Percentiles rank a stretch among this genome's conserved stretches.
Conservation (phyloP, 2,797 vertebrate species). For the Leuciscus waleckii region DNA sequence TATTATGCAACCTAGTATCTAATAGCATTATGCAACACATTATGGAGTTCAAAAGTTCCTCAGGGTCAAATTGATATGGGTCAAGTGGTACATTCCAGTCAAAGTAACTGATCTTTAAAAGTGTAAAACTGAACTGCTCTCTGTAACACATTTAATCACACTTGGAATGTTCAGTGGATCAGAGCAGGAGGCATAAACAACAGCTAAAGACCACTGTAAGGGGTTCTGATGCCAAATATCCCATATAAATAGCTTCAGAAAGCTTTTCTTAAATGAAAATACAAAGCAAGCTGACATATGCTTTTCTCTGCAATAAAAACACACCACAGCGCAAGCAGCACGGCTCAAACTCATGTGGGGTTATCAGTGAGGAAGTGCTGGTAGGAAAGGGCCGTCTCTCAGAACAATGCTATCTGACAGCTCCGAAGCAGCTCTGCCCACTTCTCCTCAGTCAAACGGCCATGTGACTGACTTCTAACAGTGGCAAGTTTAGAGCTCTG, state of each 20-base stretch:
- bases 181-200: slow-evolving; percentile 29
- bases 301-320: slow-evolving; percentile 27
- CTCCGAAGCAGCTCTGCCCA: slow-evolving; percentile 46
- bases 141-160: slow-evolving; percentile 43
- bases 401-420: slow-evolving; percentile 63
- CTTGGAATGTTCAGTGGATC: slow-evolving; percentile 37
- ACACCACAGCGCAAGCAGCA: slow-evolving; percentile 17
- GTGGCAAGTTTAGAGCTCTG: slow-evolving; percentile 28
- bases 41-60: slow-evolving; percentile 2
- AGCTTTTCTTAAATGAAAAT: slow-evolving; percentile 6
- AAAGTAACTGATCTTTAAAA: slow-evolving; percentile 15
- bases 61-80: not conserved
- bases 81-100: slow-evolving; percentile 36
- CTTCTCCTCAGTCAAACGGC: slow-evolving; percentile 16
- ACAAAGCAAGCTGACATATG: slow-evolving; percentile 12
- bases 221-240: slow-evolving; percentile 29
- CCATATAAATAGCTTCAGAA: slow-evolving; percentile 19
- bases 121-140: slow-evolving; percentile 22
- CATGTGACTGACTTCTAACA: not conserved
- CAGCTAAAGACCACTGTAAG: slow-evolving; percentile 26
- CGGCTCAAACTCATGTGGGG: slow-evolving; percentile 42
- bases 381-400: slow-evolving; percentile 55
- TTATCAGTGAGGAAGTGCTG: slow-evolving; percentile 62
- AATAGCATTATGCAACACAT: not conserved
- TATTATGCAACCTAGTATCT: not conserved